These are phyloP conservation scores for Monomorium pharaonis DNA, from an alignment of 1,140 invertebrate genomes.

Conservation along the genomic window DNA sequence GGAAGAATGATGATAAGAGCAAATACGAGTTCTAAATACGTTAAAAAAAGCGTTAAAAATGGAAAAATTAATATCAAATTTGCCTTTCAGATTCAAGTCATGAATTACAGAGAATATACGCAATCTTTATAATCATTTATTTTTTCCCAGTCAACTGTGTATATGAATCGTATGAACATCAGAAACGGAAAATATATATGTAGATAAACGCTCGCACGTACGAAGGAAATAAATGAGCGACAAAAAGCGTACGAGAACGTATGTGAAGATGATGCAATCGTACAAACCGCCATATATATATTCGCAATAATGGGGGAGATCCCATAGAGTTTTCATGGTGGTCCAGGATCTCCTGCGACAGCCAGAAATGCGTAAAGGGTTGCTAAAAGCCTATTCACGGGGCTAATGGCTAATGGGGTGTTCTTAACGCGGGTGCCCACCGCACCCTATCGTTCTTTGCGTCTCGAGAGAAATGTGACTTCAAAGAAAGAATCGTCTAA, in stretches of 20 bases:
- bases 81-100: too few species aligned
- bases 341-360: slow-evolving; percentile 64
- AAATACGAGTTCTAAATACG: neutral
- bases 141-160: neutral
- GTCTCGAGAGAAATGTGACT: slow-evolving; percentile 17
- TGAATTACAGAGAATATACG: neutral
- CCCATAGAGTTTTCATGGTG: slow-evolving; percentile 67
- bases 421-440: slow-evolving; percentile 56
- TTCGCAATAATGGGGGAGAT: slow-evolving; percentile 50
- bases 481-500: slow-evolving; percentile 25
- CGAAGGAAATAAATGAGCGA: neutral
- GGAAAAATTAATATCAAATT: neutral
- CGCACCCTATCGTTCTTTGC: slow-evolving; percentile 37
- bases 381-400: slow-evolving; percentile 78
- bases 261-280: neutral
- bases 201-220: neutral
- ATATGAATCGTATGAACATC: neutral
- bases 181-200: neutral
- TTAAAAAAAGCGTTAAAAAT: neutral
- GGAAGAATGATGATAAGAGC: slow-evolving; percentile 18
- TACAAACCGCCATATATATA: slow-evolving; percentile 58
- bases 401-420: slow-evolving; percentile 75
- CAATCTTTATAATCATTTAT: neutral
- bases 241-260: neutral
- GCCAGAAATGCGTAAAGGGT: slow-evolving; percentile 75